phyloP scores from a whole-genome alignment of 2,113 vertebrate genomes.

The Eclectus roratus region DNA sequence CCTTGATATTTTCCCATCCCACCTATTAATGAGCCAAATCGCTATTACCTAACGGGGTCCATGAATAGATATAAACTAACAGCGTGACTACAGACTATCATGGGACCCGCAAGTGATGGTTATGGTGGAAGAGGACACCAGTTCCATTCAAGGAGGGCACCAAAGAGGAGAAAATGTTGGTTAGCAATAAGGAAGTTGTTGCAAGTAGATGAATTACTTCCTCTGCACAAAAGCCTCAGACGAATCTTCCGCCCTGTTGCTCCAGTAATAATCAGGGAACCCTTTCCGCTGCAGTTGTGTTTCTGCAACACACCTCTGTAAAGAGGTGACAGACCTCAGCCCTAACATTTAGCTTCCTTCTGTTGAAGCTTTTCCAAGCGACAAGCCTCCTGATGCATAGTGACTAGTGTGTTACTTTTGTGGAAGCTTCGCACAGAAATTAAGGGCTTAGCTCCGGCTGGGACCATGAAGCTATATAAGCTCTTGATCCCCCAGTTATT shows the following conservation, averaged over 20 bases:
- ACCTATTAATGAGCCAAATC: neutral
- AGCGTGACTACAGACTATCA: neutral
- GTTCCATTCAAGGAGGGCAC: neutral
- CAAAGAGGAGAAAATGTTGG: neutral
- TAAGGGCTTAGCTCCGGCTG: neutral
- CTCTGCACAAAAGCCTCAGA: neutral
- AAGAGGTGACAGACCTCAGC: neutral
- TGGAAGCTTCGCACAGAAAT: neutral
- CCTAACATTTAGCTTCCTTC: neutral
- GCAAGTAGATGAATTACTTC: neutral
- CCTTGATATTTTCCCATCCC: neutral
- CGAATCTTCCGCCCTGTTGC: neutral
- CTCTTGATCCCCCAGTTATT: neutral
- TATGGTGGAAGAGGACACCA: neutral
- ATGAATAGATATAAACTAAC: neutral
- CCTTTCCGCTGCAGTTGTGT: neutral
- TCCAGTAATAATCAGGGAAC: neutral
- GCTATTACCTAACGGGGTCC: neutral
- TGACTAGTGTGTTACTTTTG: neutral
- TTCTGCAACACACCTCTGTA: neutral
- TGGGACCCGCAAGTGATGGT: neutral
- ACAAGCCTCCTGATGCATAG: neutral
- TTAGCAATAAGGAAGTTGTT: neutral
- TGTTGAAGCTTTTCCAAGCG: neutral
- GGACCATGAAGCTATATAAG: neutral